Evolutionary conservation across 2,113 vertebrate species (phyloP).

Genomic region (human): GRCh38 chrX:129112501-129113000

Average conservation of each 20-base stretch:
- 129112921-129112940: too few species aligned
- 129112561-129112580: background rate
- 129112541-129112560: constrained; percentile 30
- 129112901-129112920: too few species aligned
- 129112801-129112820: too few species aligned
- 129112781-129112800: background rate
- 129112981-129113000: too few species aligned
- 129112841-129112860: too few species aligned
- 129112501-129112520: background rate
- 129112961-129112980: too few species aligned
- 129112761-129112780: background rate
- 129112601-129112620: background rate
- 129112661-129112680: background rate
- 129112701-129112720: background rate
- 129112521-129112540: background rate
- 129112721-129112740: background rate
- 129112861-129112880: too few species aligned
- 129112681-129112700: background rate
- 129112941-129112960: too few species aligned
- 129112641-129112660: constrained; percentile 18
- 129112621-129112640: background rate
- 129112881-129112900: too few species aligned
- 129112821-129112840: too few species aligned
- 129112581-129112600: background rate
- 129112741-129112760: background rate